A percentile compares a stretch with the other conserved stretches of the same genome.
Evolutionary conservation across 2,797 vertebrate genomes (phyloP).

Genomic region (Pangasius sanitwongsei): DNA sequence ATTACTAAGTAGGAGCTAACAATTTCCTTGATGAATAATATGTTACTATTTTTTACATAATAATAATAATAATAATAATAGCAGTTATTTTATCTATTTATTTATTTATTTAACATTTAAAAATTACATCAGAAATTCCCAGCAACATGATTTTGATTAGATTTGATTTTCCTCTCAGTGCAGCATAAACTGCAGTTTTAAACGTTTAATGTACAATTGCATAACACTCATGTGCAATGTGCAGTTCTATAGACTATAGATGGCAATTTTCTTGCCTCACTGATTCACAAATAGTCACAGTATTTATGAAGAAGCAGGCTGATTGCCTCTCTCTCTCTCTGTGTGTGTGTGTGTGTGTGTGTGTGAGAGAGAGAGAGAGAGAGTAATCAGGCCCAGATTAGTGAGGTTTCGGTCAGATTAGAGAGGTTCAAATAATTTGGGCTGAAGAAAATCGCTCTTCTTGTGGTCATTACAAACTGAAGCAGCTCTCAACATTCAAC

Average conservation of each 20-base stretch:
- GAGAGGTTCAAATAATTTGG: slow-evolving; percentile 6
- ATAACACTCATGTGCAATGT: background rate
- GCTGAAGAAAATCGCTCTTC: slow-evolving; percentile 13
- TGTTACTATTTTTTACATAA: too few relatives aligned
- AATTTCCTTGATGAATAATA: background rate
- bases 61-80: background rate
- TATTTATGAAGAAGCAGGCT: slow-evolving; percentile 15
- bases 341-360: slow-evolving; percentile 3
- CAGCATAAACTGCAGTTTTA: background rate
- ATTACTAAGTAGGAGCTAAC: background rate
- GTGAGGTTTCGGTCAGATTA: slow-evolving; percentile 12
- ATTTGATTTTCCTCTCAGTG: background rate
- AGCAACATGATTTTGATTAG: background rate
- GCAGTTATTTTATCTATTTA: background rate
- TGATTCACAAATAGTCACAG: background rate
- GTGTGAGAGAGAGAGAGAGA: background rate
- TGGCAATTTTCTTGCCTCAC: background rate
- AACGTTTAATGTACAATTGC: background rate
- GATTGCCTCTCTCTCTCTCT: background rate
- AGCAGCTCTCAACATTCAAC: slow-evolving; percentile 29
- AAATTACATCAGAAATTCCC: background rate
- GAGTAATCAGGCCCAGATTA: slow-evolving; percentile 1
- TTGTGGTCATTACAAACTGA: slow-evolving; percentile 48
- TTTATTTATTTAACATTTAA: background rate
- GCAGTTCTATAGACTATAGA: background rate